Conservation (phyloP, 2,888 invertebrate species). For the Pteria penguin region DNA sequence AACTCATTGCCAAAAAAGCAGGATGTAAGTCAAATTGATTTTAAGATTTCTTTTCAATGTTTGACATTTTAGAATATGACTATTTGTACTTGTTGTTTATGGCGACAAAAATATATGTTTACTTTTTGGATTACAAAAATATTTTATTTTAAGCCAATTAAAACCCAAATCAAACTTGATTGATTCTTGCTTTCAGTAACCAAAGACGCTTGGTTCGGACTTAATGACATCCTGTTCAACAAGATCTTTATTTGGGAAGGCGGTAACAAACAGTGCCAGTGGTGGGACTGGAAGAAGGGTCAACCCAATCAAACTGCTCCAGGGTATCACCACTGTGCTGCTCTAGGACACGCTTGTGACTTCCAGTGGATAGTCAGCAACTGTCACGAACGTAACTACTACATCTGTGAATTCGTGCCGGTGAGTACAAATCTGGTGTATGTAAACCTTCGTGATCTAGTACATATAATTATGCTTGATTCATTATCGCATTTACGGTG, state of each 20-base stretch:
- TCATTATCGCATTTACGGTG: too few relatives aligned
- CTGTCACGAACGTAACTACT: background rate
- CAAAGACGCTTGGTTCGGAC: background rate
- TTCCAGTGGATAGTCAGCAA: constrained; percentile 3
- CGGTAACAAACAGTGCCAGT: constrained; percentile 2
- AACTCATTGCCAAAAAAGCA: background rate
- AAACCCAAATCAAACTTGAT: too few relatives aligned
- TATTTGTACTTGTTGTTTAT: too few relatives aligned
- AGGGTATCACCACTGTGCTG: background rate
- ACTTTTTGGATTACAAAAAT: too few relatives aligned
- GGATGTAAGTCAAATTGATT: too few relatives aligned
- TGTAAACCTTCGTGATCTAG: too few relatives aligned
- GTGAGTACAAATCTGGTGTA: background rate
- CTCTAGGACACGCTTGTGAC: background rate
- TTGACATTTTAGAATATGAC: too few relatives aligned
- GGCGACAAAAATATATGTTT: too few relatives aligned
- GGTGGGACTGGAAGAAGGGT: background rate
- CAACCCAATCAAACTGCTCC: background rate
- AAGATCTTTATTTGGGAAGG: constrained; percentile 11
- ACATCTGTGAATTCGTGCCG: constrained; percentile 1
- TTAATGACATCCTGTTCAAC: constrained; percentile 1
- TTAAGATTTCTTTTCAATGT: too few relatives aligned
- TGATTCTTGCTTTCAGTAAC: too few relatives aligned
- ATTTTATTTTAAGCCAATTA: too few relatives aligned
- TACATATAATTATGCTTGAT: too few relatives aligned